Base-by-base conservation (phyloP, 2,888 invertebrate species). In the Pristionchus mayeri region DNA sequence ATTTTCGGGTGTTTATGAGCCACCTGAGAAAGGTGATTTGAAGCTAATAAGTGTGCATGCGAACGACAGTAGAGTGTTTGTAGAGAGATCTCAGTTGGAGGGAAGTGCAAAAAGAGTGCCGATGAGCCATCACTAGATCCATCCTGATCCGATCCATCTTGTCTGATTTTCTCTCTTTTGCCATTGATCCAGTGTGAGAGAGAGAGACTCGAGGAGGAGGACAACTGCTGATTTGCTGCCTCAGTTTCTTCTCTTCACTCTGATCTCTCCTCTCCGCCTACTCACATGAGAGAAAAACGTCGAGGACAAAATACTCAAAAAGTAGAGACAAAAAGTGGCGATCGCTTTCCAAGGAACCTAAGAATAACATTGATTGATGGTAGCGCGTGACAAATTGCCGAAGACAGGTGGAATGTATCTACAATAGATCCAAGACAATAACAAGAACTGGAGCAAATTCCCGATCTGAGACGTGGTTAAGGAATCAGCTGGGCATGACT, bases 201-300 rank as follows among this genome's bases (percentile, higher is more conserved):
- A 34, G 37, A 34, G 44, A 52, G 44, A n/a, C n/a, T 52, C 78
- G 78, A 52, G 34, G 30, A 21, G 27, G 78, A 80, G 54, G 57
- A 57, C 80, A 80, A 57, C 80, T 80, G 80, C 80, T 50, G 52
- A 78, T 78, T 50, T 18, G 4, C 24, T 24, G 4, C 76, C 27
- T 78, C 50, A 30, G 48, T 50, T 78, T 78, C 40, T 24, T 30
- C 30, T 30, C 50, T 34, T 40, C 50, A 13, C 48, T 76, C 27
- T 27, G 44, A 48, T 78, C 34, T 50, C 50, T 27, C 48, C n/a
- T n/a, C 44, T 60, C 81, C 81, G 81, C 81, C 81, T 82, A 82
- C 81, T 82, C 81, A 82, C 40, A n/a, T 52, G 27, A 37, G 76
- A 44, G 81, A 60, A 81, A 24, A 18, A n/a, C n/a, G 63, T 44